A percentile compares a stretch with the other conserved stretches of the same genome.
phyloP scores from a whole-genome alignment of 2,113 vertebrate species.

The Redunca redunca region DNA sequence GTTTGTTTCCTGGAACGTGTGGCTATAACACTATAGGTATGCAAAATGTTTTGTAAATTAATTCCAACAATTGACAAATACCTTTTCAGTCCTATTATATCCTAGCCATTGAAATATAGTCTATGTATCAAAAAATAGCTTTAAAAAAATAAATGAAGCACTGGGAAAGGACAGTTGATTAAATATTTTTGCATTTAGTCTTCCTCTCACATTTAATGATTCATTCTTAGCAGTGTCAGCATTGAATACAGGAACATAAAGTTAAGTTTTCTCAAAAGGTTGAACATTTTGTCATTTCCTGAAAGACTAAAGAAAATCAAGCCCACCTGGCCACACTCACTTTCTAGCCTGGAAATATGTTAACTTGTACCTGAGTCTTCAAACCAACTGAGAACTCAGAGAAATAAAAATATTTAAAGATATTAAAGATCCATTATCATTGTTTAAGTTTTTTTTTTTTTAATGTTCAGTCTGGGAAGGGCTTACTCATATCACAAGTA shows the following conservation, averaged over 20 bases:
- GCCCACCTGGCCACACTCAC: not conserved
- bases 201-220: slow-evolving; percentile 63
- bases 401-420: not conserved
- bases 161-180: slow-evolving; percentile 25
- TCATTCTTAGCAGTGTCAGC: slow-evolving; percentile 51
- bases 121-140: slow-evolving; percentile 3
- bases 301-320: slow-evolving; percentile 29
- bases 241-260: slow-evolving; percentile 52
- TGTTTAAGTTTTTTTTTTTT: not conserved
- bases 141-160: slow-evolving; percentile 23
- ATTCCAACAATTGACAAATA: not conserved
- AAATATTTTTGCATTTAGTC: slow-evolving; percentile 50
- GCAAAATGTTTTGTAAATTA: not conserved
- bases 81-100: not conserved
- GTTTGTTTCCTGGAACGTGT: not conserved
- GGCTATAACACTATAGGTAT: not conserved
- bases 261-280: slow-evolving; percentile 60
- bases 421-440: not conserved
- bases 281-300: slow-evolving; percentile 64
- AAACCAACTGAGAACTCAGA: not conserved
- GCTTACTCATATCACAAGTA: not conserved
- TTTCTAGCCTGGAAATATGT: not conserved
- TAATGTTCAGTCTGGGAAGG: not conserved
- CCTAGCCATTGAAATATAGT: not conserved
- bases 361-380: not conserved